Conservation (phyloP, 2,888 invertebrate genomes). For the Cosmia trapezina region DNA sequence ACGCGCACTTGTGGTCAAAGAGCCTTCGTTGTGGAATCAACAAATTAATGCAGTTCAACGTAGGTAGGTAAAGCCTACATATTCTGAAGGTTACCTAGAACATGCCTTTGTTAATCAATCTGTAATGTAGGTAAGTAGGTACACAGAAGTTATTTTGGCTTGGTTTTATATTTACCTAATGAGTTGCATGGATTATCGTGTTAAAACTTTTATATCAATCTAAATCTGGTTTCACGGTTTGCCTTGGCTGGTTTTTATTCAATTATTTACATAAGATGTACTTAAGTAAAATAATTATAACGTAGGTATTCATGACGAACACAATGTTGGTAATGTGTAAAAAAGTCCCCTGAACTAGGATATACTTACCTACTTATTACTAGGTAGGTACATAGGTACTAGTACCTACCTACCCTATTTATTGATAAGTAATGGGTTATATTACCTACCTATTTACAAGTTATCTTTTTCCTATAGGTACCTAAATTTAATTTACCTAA, state of each 20-base stretch:
- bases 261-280: not conserved
- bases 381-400: not conserved
- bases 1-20: not conserved
- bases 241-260: not conserved
- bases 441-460: constrained; percentile 24
- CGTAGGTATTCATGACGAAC: constrained; percentile 23
- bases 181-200: not conserved
- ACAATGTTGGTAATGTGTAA: constrained; percentile 27
- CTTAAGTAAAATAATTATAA: constrained; percentile 12
- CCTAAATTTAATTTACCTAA: constrained; percentile 42
- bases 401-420: constrained; percentile 10
- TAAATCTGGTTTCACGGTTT: not conserved
- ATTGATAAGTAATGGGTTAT: constrained; percentile 21
- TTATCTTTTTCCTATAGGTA: not conserved
- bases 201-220: not conserved
- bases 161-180: not conserved
- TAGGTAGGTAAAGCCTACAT: not conserved
- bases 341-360: constrained; percentile 8
- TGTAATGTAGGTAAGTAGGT: not conserved
- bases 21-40: not conserved
- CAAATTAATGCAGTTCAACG: not conserved
- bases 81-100: not conserved
- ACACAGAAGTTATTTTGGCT: not conserved
- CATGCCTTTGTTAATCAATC: not conserved
- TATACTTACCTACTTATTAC: not conserved